Evolutionary conservation across 2,888 invertebrate species (phyloP), one percentile per base, ranked within the genome.

Genomic region (Acrobasis repandana): DNA sequence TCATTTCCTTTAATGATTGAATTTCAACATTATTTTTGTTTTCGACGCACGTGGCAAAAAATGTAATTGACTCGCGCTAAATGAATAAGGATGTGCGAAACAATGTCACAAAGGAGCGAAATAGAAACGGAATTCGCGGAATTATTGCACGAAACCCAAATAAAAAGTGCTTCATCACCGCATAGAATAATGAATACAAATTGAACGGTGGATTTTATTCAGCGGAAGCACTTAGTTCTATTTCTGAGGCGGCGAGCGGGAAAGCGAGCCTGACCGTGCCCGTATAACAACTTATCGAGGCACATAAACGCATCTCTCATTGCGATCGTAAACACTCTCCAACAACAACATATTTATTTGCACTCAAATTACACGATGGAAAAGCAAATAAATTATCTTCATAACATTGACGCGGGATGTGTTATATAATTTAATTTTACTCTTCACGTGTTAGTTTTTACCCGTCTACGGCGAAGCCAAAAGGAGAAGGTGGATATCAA

Each of bases 181-280:
- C 70, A 67, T 66, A 66, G 65, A 64, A 62, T 60, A 65, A 65
- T 56, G 59, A 57, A 61, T 52, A 68, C 69, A 73, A 67, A 68
- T 65, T 70, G 50, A 73, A 72, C 71, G 74, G 67, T 78, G 79
- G 75, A 77, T 75, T 81, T 79, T 75, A 79, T 81, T 79, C 73
- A 75, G 73, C 83, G 85, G 84, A 88, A 86, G 82, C 80, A 80
- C 81, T 85, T 82, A 75, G 72, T 80, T 85, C 85, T 88, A 89
- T 89, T 88, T 87, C 71, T 68, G 83, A 80, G 34, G 46, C 34
- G 57, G 48, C 43, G 56, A 6, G 46, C 43, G 2, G 14, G 38
- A 74, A 74, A 74, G 74, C 76, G 76, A 76, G 72, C 73, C 10
- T 11, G 34, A 68, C 71, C 71, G 65, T 72, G 63, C 56, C 62